These are phyloP conservation scores for Acromyrmex charruanus DNA, from an alignment of 1,140 invertebrate genomes.

Conservation along the genomic window DNA sequence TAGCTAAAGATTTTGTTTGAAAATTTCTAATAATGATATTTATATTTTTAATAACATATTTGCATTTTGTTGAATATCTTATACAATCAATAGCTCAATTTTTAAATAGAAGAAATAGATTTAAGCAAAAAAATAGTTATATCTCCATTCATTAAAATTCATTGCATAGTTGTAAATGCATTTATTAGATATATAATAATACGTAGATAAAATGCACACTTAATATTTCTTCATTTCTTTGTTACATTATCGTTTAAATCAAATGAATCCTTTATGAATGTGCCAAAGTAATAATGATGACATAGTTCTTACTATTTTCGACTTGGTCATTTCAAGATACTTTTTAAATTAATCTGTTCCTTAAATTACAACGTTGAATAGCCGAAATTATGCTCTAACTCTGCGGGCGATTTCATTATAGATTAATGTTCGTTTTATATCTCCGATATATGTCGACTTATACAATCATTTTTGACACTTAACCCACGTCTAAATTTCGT, in stretches of 20 bases:
- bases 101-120: neutral
- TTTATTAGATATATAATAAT: neutral
- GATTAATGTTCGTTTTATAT: neutral
- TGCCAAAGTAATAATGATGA: neutral
- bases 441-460: constrained; percentile 9
- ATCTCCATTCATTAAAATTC: neutral
- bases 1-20: constrained; percentile 24
- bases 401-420: constrained; percentile 1
- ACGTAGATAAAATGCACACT: neutral
- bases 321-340: neutral
- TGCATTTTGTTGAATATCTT: constrained; percentile 9
- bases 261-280: neutral
- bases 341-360: neutral
- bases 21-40: neutral
- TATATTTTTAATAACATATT: constrained; percentile 7
- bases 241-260: neutral
- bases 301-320: neutral
- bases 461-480: constrained; percentile 9
- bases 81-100: neutral
- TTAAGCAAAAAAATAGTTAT: neutral
- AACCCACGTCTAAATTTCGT: constrained; percentile 45
- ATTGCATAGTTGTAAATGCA: neutral
- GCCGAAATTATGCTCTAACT: constrained; percentile 14
- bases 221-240: neutral
- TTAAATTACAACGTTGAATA: constrained; percentile 21